Percentiles rank a stretch among this genome's conserved stretches.
These are phyloP conservation scores for Decapterus maruadsi DNA, from an alignment of 2,797 vertebrate genomes.

Conservation along the genomic window DNA sequence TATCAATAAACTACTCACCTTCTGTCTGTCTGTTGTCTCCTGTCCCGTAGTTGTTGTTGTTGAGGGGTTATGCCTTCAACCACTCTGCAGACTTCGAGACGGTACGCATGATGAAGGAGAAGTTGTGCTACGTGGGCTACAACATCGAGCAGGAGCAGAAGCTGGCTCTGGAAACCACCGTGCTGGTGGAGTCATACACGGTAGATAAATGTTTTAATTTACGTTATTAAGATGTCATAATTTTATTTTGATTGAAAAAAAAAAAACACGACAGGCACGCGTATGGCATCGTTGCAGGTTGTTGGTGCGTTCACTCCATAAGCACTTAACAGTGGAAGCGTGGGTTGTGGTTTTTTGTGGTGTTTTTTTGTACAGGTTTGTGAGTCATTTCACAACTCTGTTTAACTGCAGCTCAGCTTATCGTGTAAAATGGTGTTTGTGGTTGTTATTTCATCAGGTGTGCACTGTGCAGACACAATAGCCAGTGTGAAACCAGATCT, in stretches of 20 bases:
- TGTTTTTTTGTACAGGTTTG: not conserved
- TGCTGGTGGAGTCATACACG: constrained; percentile 88
- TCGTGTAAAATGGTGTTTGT: constrained; percentile 5
- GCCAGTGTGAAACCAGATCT: not conserved
- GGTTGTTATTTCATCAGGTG: constrained; percentile 15
- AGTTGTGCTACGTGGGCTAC: constrained; percentile 89
- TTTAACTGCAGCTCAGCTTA: not conserved
- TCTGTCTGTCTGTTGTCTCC: not conserved
- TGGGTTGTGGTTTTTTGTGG: not conserved
- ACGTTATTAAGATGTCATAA: not conserved
- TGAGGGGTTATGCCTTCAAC: constrained; percentile 90
- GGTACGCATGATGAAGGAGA: constrained; percentile 90
- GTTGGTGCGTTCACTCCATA: not conserved
- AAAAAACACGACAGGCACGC: no score
- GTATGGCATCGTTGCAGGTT: not conserved
- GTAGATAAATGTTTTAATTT: constrained; percentile 58
- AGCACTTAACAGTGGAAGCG: not conserved
- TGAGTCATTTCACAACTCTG: not conserved
- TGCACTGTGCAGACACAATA: constrained; percentile 1
- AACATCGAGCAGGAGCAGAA: constrained; percentile 91
- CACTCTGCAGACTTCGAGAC: constrained; percentile 92
- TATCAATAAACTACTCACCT: not conserved
- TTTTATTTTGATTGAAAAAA: not conserved
- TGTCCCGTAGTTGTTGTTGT: constrained; percentile 80
- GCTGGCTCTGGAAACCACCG: constrained; percentile 88